These are phyloP conservation scores for Graptemys geographica DNA, from an alignment of 2,797 vertebrate genomes.

Conservation along the genomic window DNA sequence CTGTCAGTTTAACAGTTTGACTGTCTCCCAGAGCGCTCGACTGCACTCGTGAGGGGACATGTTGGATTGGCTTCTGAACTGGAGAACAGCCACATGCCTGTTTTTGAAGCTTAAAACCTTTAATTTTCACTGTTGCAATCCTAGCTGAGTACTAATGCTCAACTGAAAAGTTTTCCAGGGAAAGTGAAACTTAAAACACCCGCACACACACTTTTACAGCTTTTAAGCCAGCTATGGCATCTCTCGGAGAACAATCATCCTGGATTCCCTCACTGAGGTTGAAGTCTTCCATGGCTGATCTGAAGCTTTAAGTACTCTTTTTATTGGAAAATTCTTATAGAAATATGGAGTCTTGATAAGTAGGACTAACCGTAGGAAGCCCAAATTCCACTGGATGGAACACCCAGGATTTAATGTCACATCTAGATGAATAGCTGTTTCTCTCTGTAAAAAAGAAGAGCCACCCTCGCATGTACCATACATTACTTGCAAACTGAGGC, in stretches of 20 bases:
- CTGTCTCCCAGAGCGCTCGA: not conserved
- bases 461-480: not conserved
- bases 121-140: not conserved
- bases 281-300: not conserved
- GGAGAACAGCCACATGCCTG: not conserved
- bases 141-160: not conserved
- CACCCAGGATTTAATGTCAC: not conserved
- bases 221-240: not conserved
- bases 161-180: not conserved
- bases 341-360: not conserved
- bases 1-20: not conserved
- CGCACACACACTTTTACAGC: not conserved
- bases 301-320: not conserved
- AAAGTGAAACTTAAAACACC: not conserved
- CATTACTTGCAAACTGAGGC: not conserved
- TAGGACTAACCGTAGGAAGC: not conserved
- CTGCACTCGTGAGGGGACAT: not conserved
- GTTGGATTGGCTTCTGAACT: not conserved
- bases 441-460: not conserved
- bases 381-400: not conserved
- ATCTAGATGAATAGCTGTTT: no score
- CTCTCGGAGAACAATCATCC: not conserved
- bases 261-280: not conserved
- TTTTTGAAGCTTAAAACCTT: not conserved
- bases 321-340: conserved; percentile 7